phyloP scores from a whole-genome alignment of 2,888 invertebrate species.

The Antheraea assamensis region DNA sequence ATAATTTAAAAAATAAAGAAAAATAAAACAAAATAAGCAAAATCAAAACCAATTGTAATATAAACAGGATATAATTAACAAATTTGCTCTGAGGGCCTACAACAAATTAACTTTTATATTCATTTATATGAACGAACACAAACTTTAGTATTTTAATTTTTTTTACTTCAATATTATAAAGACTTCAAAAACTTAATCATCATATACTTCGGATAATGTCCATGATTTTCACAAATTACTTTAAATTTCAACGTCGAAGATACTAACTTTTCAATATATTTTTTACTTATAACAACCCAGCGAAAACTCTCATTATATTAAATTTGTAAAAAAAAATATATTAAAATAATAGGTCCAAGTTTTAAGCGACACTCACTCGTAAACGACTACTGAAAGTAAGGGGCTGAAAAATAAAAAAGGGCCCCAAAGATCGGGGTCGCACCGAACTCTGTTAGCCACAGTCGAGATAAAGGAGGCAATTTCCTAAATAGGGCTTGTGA shows the following conservation, averaged over 20 bases:
- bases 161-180: slow-evolving; percentile 4
- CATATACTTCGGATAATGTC: background rate
- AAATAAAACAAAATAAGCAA: too few relatives aligned
- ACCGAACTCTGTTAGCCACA: slow-evolving; percentile 59
- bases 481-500: slow-evolving; percentile 74
- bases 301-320: slow-evolving; percentile 36
- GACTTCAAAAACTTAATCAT: slow-evolving; percentile 10
- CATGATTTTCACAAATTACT: background rate
- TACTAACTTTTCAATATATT: slow-evolving; percentile 21
- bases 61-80: too few relatives aligned
- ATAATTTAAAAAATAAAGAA: too few relatives aligned
- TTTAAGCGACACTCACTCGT: slow-evolving; percentile 35
- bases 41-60: too few relatives aligned
- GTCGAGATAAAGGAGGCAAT: slow-evolving; percentile 72
- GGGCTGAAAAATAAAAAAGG: slow-evolving; percentile 45
- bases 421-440: slow-evolving; percentile 46
- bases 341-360: slow-evolving; percentile 33
- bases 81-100: too few relatives aligned
- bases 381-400: slow-evolving; percentile 48
- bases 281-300: slow-evolving; percentile 18
- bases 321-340: slow-evolving; percentile 36
- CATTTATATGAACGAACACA: too few relatives aligned
- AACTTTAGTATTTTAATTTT: background rate
- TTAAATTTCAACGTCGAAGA: slow-evolving; percentile 10
- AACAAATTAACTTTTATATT: too few relatives aligned